Conservation (phyloP, 92 coral and sea anemone species). For the Porites divaricata region DNA sequence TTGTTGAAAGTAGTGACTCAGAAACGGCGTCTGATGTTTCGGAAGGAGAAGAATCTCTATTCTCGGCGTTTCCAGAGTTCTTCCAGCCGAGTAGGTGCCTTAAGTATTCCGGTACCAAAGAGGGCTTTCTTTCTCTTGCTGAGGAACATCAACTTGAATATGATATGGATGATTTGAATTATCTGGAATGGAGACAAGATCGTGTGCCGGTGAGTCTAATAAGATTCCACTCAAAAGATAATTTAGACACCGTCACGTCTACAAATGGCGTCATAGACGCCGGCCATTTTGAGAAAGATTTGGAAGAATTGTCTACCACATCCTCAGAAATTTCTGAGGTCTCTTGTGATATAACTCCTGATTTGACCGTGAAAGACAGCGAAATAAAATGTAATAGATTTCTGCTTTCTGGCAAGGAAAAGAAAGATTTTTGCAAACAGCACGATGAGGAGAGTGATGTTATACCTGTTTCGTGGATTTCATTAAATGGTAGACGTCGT, state of each 20-base stretch:
- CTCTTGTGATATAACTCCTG: slow-evolving; percentile 33
- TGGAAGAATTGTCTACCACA: slow-evolving; percentile 26
- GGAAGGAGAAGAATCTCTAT: slow-evolving; percentile 29
- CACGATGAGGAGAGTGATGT: background rate
- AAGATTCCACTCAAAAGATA: background rate
- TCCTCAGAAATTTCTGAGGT: slow-evolving; percentile 23
- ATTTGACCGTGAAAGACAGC: background rate
- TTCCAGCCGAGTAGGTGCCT: slow-evolving; percentile 18
- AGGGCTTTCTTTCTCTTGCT: slow-evolving; percentile 8
- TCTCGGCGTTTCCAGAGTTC: slow-evolving; percentile 29
- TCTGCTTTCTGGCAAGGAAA: background rate
- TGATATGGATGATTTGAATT: background rate
- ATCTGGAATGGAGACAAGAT: background rate
- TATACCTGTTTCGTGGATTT: background rate
- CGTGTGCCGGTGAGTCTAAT: background rate
- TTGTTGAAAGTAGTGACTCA: slow-evolving; percentile 3
- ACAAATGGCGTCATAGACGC: background rate
- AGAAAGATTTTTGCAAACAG: background rate
- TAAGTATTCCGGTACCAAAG: background rate
- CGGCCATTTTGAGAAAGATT: background rate
- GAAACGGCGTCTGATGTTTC: slow-evolving; percentile 23
- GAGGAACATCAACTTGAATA: slow-evolving; percentile 34
- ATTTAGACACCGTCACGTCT: background rate
- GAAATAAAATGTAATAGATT: background rate
- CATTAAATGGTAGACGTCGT: background rate